These are phyloP conservation scores for Scelioninae gen. 1 DNA, from an alignment of 2,888 invertebrate species.

Conservation along the genomic window DNA sequence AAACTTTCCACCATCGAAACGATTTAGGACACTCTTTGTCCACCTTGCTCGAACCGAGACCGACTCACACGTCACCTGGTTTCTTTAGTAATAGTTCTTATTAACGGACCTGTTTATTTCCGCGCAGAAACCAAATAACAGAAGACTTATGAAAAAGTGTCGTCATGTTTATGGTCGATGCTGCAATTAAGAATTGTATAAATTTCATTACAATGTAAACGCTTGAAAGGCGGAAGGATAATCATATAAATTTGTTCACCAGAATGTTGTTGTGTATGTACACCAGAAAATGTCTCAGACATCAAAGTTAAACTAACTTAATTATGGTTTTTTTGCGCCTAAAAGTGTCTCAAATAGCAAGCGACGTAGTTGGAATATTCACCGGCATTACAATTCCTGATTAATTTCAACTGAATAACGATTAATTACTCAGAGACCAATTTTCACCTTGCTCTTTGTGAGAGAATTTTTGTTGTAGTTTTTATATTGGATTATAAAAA, in stretches of 20 bases:
- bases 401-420: conserved; percentile 46
- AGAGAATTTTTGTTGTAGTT: conserved; percentile 22
- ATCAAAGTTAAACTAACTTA: conserved; percentile 38
- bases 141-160: conserved; percentile 46
- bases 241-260: conserved; percentile 1
- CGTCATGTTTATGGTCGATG: conserved; percentile 33
- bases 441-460: conserved; percentile 33
- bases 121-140: conserved; percentile 36
- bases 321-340: conserved; percentile 21
- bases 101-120: conserved; percentile 39
- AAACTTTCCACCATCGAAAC: conserved; percentile 75
- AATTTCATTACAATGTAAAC: conserved; percentile 13
- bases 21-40: conserved; percentile 76
- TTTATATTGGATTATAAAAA: conserved; percentile 50
- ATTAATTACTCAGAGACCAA: conserved; percentile 46
- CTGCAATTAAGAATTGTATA: conserved; percentile 45
- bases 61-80: conserved; percentile 73
- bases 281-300: conserved; percentile 9
- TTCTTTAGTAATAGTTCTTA: conserved; percentile 60
- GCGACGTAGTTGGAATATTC: conserved; percentile 7
- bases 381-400: conserved; percentile 30
- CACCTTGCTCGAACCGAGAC: conserved; percentile 72
- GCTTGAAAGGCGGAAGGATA: background rate
- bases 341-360: background rate
- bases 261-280: background rate